These are phyloP conservation scores for Propithecus coquereli DNA, from an alignment of 2,113 vertebrate genomes.

Conservation along the genomic window DNA sequence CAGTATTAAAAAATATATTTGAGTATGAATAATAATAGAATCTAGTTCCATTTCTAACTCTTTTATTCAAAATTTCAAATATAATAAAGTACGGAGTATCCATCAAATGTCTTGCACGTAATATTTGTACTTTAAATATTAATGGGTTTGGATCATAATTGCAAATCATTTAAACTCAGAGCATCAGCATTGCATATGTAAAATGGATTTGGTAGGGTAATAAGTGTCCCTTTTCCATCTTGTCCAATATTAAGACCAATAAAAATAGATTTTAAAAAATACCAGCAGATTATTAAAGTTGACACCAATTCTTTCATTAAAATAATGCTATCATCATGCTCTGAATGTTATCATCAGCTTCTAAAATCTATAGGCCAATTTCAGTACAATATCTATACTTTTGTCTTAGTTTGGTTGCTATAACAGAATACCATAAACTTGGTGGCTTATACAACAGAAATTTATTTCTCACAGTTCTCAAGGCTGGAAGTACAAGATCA, in stretches of 20 bases:
- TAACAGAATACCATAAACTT: neutral
- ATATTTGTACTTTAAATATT: neutral
- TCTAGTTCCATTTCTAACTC: neutral
- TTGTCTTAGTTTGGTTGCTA: neutral
- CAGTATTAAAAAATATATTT: neutral
- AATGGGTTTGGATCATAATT: neutral
- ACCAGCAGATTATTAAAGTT: neutral
- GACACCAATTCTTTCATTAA: neutral
- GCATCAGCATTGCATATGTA: neutral
- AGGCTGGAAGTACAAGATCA: neutral
- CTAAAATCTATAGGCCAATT: neutral
- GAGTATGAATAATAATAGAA: neutral
- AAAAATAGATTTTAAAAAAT: neutral
- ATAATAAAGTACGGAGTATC: neutral
- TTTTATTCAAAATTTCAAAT: constrained; percentile 20
- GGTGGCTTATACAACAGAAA: neutral
- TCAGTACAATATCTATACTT: neutral
- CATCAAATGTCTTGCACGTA: neutral
- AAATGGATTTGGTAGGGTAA: neutral
- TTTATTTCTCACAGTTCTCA: neutral
- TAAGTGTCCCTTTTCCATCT: neutral
- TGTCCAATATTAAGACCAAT: neutral
- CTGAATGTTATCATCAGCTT: neutral
- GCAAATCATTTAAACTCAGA: neutral
- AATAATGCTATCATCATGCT: neutral